A percentile compares a stretch with the other conserved stretches of the same genome.
Evolutionary conservation across 2,888 invertebrate species (phyloP).

Genomic region (Neria commutata): DNA sequence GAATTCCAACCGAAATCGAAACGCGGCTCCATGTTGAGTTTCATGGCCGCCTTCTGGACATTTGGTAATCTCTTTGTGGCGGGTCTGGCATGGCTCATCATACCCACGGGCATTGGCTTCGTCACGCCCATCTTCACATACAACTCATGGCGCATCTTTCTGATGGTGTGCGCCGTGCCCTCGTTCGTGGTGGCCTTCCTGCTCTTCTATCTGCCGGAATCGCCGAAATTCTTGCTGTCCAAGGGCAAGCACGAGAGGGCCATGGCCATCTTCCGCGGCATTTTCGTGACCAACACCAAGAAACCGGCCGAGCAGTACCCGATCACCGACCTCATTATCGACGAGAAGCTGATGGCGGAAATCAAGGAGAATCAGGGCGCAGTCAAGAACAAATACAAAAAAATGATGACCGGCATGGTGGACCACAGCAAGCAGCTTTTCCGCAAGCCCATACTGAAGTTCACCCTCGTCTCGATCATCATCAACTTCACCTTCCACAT

Average conservation of each 20-base stretch:
- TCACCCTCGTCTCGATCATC: constrained; percentile 82
- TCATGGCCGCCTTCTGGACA: constrained; percentile 96
- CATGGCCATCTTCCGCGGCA: constrained; percentile 78
- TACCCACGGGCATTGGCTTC: constrained; percentile 74
- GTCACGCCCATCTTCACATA: constrained; percentile 74
- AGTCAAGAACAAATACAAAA: constrained; percentile 71
- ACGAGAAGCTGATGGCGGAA: constrained; percentile 63
- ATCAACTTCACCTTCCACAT: constrained; percentile 94
- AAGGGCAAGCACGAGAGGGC: constrained; percentile 82
- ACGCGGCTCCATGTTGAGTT: constrained; percentile 89
- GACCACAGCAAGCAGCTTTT: constrained; percentile 84
- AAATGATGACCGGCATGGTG: constrained; percentile 77
- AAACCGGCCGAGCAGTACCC: constrained; percentile 76
- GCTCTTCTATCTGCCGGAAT: constrained; percentile 84
- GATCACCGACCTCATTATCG: constrained; percentile 73
- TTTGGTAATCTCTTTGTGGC: constrained; percentile 91
- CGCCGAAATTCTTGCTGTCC: constrained; percentile 85
- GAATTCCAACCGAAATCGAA: constrained; percentile 92
- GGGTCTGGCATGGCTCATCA: constrained; percentile 78
- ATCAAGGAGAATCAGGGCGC: constrained; percentile 62
- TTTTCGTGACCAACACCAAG: constrained; percentile 78
- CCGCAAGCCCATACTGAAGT: constrained; percentile 79
- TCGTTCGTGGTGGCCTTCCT: constrained; percentile 85
- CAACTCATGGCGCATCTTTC: constrained; percentile 92
- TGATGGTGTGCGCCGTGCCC: constrained; percentile 86